Evolutionary conservation across 2,113 vertebrate genomes (phyloP).

Genomic region (rat (Rattus norvegicus)): DNA sequence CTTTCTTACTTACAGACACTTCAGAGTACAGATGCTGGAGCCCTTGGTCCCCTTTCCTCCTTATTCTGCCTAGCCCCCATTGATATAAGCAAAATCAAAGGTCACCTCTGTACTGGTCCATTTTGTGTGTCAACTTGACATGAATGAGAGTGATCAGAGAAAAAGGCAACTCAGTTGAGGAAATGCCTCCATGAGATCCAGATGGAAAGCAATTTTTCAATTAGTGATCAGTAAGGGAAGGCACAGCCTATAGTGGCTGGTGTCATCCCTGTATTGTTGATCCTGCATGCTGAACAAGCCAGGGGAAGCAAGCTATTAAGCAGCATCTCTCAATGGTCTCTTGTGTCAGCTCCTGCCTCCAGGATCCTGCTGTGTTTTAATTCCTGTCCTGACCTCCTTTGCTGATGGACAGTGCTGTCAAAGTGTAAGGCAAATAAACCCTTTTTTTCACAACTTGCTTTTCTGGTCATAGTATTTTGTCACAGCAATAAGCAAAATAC

Average conservation of each 20-base stretch:
- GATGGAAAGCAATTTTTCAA: not conserved
- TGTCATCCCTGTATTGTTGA: not conserved
- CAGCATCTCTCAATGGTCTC: not conserved
- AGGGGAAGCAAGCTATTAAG: not conserved
- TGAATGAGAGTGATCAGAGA: not conserved
- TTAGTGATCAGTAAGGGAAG: not conserved
- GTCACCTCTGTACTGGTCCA: not conserved
- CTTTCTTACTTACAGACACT: not conserved
- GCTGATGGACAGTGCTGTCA: not conserved
- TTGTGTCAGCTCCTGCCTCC: not conserved
- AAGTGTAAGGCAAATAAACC: not conserved
- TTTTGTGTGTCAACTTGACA: not conserved
- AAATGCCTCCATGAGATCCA: not conserved
- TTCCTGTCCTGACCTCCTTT: not conserved
- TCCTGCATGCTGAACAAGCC: not conserved
- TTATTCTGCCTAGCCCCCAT: not conserved
- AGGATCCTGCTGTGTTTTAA: not conserved
- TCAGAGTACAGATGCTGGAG: not conserved
- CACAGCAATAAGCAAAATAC: not conserved
- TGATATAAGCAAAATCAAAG: constrained; percentile 21
- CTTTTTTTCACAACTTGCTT: not conserved
- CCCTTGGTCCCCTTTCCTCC: not conserved
- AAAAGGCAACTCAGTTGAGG: not conserved
- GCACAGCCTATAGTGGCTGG: not conserved
- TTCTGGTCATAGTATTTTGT: not conserved